Evolutionary conservation across 2,113 vertebrate species (phyloP).

Genomic region (Shinisaurus crocodilurus): DNA sequence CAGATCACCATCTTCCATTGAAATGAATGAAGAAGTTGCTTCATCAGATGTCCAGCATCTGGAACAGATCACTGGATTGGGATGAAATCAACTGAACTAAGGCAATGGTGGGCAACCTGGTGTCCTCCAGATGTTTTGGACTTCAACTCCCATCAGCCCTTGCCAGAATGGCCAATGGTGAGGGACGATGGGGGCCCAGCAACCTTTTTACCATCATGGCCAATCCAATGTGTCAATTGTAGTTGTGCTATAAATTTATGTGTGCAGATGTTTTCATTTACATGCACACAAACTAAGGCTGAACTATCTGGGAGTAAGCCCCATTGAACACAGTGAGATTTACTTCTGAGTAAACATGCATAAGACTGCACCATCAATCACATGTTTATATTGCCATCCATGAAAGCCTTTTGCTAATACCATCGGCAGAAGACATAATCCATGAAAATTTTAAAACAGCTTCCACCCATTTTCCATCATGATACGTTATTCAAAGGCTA

Average conservation of each 20-base stretch:
- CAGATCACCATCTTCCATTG: not conserved
- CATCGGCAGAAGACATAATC: slow-evolving; percentile 13
- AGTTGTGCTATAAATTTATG: slow-evolving; percentile 29
- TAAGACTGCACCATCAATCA: not conserved
- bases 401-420: slow-evolving; percentile 14
- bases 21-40: not conserved
- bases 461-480: not conserved
- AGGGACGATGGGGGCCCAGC: not conserved
- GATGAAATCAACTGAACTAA: not conserved
- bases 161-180: not conserved
- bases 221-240: slow-evolving; percentile 2
- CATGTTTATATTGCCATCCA: not conserved
- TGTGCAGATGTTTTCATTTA: not conserved
- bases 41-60: not conserved
- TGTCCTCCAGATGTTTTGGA: not conserved
- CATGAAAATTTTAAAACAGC: slow-evolving; percentile 3
- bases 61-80: not conserved
- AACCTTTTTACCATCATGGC: not conserved
- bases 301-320: not conserved
- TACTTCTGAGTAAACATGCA: not conserved
- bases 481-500: not conserved
- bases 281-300: not conserved
- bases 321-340: not conserved
- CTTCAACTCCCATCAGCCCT: not conserved
- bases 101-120: not conserved